These are phyloP conservation scores for Mayetiola destructor DNA, from an alignment of 2,888 invertebrate species.

Conservation along the genomic window DNA sequence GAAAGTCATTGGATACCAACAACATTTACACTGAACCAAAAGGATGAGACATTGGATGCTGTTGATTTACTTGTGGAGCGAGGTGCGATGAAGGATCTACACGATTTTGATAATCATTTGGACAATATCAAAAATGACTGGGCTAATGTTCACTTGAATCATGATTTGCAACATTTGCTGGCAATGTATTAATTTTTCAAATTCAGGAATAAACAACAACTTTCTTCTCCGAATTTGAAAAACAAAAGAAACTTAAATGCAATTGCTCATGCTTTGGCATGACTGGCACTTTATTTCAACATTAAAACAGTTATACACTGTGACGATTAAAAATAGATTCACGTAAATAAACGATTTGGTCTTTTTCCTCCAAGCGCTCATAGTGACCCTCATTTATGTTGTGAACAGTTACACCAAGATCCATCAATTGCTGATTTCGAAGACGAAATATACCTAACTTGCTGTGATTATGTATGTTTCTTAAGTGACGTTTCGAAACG, in stretches of 20 bases:
- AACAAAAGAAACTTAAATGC: too few species aligned
- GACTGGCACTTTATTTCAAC: too few species aligned
- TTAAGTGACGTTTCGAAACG: not conserved
- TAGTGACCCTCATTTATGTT: not conserved
- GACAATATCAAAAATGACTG: constrained; percentile 83
- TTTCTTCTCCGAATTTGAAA: too few species aligned
- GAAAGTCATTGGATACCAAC: constrained; percentile 63
- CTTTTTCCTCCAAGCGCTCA: too few species aligned
- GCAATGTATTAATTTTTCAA: constrained; percentile 31
- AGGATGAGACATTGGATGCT: constrained; percentile 39
- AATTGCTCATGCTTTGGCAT: too few species aligned
- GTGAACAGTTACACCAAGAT: not conserved
- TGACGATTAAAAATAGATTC: too few species aligned
- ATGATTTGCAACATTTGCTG: constrained; percentile 30
- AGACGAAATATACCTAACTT: not conserved
- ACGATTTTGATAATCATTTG: constrained; percentile 94
- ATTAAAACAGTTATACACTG: too few species aligned
- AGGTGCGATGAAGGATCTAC: constrained; percentile 58
- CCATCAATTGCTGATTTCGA: not conserved
- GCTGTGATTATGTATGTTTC: too few species aligned
- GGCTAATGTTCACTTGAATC: constrained; percentile 48
- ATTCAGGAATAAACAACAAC: too few species aligned
- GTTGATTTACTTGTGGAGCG: constrained; percentile 58
- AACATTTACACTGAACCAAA: constrained; percentile 26
- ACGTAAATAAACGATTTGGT: too few species aligned